Evolutionary conservation across 2,113 vertebrate species (phyloP), one percentile per base, ranked within the genome.

Genomic region (Neolamprologus caudopunctatus): DNA sequence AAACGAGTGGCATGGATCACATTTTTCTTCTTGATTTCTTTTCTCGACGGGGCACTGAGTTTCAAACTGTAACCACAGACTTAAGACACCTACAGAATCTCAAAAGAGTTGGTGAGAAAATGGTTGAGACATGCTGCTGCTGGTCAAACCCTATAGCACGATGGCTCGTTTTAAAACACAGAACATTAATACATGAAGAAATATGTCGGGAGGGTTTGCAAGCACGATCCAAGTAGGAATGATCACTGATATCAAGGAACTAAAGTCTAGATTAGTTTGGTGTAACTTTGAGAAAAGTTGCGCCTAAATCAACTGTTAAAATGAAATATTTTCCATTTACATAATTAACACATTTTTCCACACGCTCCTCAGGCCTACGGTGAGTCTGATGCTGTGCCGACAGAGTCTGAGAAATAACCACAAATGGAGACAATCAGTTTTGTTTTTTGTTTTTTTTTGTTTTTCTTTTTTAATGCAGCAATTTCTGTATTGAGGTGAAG

Each of bases 161-260:
- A 88, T 37, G 82, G 54, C 82, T 31, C 33, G 53, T 79, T 79
- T 8, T 2, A 84, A 92, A 91, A 93, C 92, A 85, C 94, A 92
- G 89, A 89, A 94, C 88, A 91, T 78, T 73, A 92, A 92, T 83
- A 92, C 82, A 88, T 33, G 63, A 89, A 91, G 54, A 75, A 92
- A 93, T 81, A 88, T 84, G 75, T 82, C 73, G 19, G 78, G 53
- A 84, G 26, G 75, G 66, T 68, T 87, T 81, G 86, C 88, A 91
- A 92, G 88, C 90, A 87, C n/a, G 12, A 85, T 85, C 88, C 73
- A 66, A 82, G 88, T 40, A 84, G 79, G 86, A 88, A 81, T 90
- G 21, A 90, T 85, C 73, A 88, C 86, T 47, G 61, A 81, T 84
- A 87, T 92, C 71, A 66, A 91, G 53, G 66, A 89, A 83, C 16